phyloP scores from a whole-genome alignment of 2,797 vertebrate genomes.

The Micromesistius poutassou region DNA sequence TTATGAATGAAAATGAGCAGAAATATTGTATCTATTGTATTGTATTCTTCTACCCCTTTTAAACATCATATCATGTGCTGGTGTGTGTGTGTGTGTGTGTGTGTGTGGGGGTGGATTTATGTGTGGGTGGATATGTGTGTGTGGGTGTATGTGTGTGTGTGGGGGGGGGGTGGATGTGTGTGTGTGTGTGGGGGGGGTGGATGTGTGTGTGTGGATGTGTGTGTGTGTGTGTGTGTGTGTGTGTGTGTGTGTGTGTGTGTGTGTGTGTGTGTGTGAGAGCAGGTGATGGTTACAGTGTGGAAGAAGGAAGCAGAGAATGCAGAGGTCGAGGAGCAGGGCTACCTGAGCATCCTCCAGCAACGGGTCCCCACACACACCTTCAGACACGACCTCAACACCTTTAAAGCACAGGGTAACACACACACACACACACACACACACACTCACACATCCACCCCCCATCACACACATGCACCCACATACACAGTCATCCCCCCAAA shows the following conservation, averaged over 20 bases:
- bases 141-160: too few relatives aligned
- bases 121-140: too few relatives aligned
- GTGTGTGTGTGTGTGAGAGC: not conserved
- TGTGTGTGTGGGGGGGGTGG: too few relatives aligned
- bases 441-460: not conserved
- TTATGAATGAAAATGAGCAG: not conserved
- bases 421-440: constrained; percentile 8
- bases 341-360: constrained; percentile 86
- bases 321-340: constrained; percentile 85
- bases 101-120: too few relatives aligned
- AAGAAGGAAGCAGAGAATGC: constrained; percentile 84
- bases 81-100: too few relatives aligned
- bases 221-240: too few relatives aligned
- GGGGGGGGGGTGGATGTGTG: too few relatives aligned
- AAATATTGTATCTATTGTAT: not conserved
- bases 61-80: not conserved
- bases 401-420: constrained; percentile 86
- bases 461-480: not conserved
- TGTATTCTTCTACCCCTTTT: not conserved
- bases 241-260: not conserved
- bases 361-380: constrained; percentile 87
- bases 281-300: constrained; percentile 94
- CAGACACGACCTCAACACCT: constrained; percentile 86
- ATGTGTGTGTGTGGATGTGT: too few relatives aligned
- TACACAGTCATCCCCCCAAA: not conserved